Base-by-base conservation (phyloP, 2,888 invertebrate species). In the Ectemnius continuus region DNA sequence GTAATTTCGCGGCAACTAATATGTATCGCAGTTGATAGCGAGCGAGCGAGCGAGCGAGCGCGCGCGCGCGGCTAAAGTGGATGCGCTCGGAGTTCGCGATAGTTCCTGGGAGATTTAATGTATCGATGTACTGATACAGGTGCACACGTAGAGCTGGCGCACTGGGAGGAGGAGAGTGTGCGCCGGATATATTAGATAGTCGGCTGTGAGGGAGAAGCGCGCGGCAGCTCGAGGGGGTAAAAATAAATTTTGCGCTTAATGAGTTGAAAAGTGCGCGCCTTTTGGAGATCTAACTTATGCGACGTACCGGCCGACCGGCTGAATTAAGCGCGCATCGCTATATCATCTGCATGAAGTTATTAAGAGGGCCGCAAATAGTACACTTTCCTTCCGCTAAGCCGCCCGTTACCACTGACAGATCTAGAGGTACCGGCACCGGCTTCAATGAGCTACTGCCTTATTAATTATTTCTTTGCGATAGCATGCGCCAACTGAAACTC, bases 321-420 rank as follows among this genome's bases (percentile, higher is more conserved):
- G 64, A 73, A 73, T 16, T 45, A 46, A 36, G 36, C 36, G 36
- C 16, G 13, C 23, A 36, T 26, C 47, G 46, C 63, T 46, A 68
- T 26, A 48, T 73, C 61, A 45, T 45, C 14, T 45, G 16, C 20
- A 46, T 28, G 57, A 52, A 60, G 63, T 68, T 67, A 63, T 23
- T 45, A 56, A 11, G 56, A 61, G 58, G 20, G 36, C 57, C 61
- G 56, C 36, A 65, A 70, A 70, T 70, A 70, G 61, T 73, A 73
- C 36, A 36, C 63, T 64, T 70, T 70, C 47, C 28, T 28, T 36
- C 60, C 60, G 28, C 28, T 60, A 28, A 28, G 16, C 28, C n/a
- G n/a, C 36, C n/a, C 36, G 36, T 36, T 4, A 28, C 13, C 8
- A 26, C 11, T 13, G 14, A 14, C 36, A 36, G 28, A 60, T 26